These are phyloP conservation scores for Pangasius krempfi DNA, from an alignment of 2,797 vertebrate genomes.

Conservation along the genomic window DNA sequence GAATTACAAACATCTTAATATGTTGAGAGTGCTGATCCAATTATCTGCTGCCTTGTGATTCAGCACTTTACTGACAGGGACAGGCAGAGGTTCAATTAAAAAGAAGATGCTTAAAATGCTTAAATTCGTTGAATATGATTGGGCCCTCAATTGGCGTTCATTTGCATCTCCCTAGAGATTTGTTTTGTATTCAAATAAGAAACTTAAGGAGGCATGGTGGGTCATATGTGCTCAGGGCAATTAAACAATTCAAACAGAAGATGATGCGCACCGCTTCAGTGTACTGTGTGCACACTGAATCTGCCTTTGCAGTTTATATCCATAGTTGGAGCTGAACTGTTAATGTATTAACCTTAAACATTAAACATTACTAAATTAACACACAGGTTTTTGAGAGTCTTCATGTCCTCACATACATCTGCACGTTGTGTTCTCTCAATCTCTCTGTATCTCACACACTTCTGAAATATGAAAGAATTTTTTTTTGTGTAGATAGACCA, in stretches of 20 bases:
- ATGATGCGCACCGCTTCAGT: slow-evolving; percentile 1
- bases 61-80: slow-evolving; percentile 49
- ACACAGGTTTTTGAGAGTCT: not conserved
- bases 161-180: slow-evolving; percentile 72
- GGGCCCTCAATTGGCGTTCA: slow-evolving; percentile 72
- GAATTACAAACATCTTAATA: slow-evolving; percentile 72
- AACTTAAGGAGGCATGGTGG: slow-evolving; percentile 69
- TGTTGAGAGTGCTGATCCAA: slow-evolving; percentile 69
- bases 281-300: not conserved
- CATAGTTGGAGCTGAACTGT: slow-evolving; percentile 18
- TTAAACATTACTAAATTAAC: not conserved
- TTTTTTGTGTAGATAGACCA: slow-evolving; percentile 64
- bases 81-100: slow-evolving; percentile 67
- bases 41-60: slow-evolving; percentile 72
- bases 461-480: slow-evolving; percentile 49
- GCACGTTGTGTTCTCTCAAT: not conserved
- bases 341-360: not conserved
- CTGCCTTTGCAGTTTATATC: slow-evolving; percentile 49
- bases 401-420: not conserved
- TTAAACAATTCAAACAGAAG: slow-evolving; percentile 64
- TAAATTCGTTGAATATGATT: slow-evolving; percentile 69
- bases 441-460: slow-evolving; percentile 31
- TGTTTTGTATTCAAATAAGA: slow-evolving; percentile 78
- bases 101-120: slow-evolving; percentile 62
- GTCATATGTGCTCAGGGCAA: slow-evolving; percentile 67